These are phyloP conservation scores for Sebastes cheni DNA, from an alignment of 2,797 vertebrate genomes.

Conservation along the genomic window DNA sequence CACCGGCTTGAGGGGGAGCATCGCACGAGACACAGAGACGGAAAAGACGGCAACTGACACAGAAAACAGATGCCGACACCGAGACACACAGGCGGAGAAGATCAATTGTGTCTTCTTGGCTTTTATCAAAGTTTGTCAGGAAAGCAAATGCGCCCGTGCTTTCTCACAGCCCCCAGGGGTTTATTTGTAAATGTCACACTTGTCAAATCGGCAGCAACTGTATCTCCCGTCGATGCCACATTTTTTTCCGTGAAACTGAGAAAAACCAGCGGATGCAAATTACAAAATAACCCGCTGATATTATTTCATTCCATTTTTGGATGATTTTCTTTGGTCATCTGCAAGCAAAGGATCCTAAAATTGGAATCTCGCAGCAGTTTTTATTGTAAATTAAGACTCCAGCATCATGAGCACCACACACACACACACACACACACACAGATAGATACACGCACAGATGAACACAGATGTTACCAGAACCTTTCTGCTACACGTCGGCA, in stretches of 20 bases:
- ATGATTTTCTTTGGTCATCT: slow-evolving; percentile 39
- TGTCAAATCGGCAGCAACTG: slow-evolving; percentile 64
- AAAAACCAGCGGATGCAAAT: slow-evolving; percentile 38
- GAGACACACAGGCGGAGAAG: slow-evolving; percentile 42
- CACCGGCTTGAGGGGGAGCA: slow-evolving; percentile 56
- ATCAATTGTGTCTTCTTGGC: slow-evolving; percentile 61
- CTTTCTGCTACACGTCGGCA: slow-evolving; percentile 23
- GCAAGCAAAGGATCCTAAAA: slow-evolving; percentile 10
- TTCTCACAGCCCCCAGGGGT: slow-evolving; percentile 58
- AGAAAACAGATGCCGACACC: slow-evolving; percentile 52
- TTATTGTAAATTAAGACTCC: slow-evolving; percentile 1
- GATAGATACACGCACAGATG: neutral
- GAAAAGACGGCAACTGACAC: slow-evolving; percentile 44
- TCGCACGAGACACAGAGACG: slow-evolving; percentile 20
- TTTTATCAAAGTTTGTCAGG: slow-evolving; percentile 69
- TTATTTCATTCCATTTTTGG: slow-evolving; percentile 22
- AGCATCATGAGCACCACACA: neutral
- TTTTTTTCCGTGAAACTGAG: slow-evolving; percentile 21
- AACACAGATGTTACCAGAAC: slow-evolving; percentile 34
- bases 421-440: slow-evolving; percentile 3
- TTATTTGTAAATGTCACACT: slow-evolving; percentile 77
- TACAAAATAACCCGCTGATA: slow-evolving; percentile 25
- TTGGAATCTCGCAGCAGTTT: slow-evolving; percentile 5
- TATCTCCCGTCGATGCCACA: slow-evolving; percentile 44
- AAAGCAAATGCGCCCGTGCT: slow-evolving; percentile 48